phyloP scores from a whole-genome alignment of 2,888 invertebrate species.

The Caenorhabditis doughertyi region DNA sequence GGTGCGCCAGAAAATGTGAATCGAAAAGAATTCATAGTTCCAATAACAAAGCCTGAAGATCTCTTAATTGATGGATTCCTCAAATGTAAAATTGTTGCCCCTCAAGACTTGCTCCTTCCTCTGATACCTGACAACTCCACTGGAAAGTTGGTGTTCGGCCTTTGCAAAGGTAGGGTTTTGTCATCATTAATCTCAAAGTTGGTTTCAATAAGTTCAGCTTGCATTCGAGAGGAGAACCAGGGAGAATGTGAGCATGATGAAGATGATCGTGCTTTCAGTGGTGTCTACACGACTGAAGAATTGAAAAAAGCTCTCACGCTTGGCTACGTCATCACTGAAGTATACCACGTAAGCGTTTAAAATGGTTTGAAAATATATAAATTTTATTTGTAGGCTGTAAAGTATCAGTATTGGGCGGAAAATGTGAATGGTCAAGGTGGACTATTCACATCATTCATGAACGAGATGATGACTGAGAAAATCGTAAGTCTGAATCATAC shows the following conservation, averaged over 20 bases:
- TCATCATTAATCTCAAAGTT: too few relatives aligned
- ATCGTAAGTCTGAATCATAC: background rate
- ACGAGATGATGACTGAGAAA: slow-evolving; percentile 4
- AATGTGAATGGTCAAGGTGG: background rate
- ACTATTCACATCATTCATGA: slow-evolving; percentile 5
- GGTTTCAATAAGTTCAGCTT: too few relatives aligned
- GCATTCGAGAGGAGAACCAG: background rate
- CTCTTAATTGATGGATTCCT: background rate
- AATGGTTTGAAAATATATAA: background rate
- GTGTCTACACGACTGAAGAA: background rate
- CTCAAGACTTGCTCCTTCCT: background rate
- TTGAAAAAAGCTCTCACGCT: background rate
- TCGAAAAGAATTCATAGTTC: background rate
- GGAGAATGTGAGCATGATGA: background rate
- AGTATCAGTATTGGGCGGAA: background rate
- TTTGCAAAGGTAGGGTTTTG: background rate
- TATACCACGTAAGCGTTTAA: background rate
- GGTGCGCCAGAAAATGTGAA: slow-evolving; percentile 2
- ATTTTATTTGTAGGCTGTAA: background rate
- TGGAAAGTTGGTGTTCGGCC: background rate
- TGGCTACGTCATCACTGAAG: background rate
- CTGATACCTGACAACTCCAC: background rate
- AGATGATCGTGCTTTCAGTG: background rate
- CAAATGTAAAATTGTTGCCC: background rate
- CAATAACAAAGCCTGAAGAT: background rate